Conservation (phyloP, 53 echinoderm and acorn worm genomes). For the Hippasteria phrygiana region DNA sequence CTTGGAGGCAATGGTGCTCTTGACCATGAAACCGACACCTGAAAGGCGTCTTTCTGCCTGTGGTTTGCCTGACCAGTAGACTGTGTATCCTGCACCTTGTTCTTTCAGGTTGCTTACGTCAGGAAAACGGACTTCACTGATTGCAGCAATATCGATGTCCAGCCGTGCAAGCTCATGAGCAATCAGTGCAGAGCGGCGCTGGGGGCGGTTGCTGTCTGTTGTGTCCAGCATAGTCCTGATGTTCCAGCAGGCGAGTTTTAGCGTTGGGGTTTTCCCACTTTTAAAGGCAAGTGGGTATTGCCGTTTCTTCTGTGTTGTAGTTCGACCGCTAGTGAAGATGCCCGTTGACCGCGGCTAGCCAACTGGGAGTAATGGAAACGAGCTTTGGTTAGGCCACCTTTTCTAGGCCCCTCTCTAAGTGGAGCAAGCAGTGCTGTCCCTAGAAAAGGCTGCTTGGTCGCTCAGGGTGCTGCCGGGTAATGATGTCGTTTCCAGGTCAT, state of each 20-base stretch:
- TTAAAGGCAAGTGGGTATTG: slow-evolving; percentile 10
- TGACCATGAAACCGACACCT: slow-evolving; percentile 74
- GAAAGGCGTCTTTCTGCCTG: slow-evolving; percentile 53
- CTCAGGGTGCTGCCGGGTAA: too few species aligned
- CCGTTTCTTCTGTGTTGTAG: slow-evolving; percentile 24
- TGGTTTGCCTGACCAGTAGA: slow-evolving; percentile 78
- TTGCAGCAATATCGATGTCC: slow-evolving; percentile 64
- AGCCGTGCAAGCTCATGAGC: slow-evolving; percentile 59
- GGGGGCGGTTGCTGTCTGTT: slow-evolving; percentile 34
- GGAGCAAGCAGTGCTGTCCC: too few species aligned
- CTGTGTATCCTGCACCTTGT: slow-evolving; percentile 66
- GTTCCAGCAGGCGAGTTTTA: slow-evolving; percentile 73
- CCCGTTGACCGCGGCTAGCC: slow-evolving; percentile 76
- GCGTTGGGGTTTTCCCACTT: neutral
- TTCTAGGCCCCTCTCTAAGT: slow-evolving; percentile 62
- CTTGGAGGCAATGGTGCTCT: slow-evolving; percentile 61
- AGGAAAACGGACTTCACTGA: slow-evolving; percentile 66
- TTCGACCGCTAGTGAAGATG: slow-evolving; percentile 68
- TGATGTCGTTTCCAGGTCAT: too few species aligned
- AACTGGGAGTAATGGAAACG: slow-evolving; percentile 62
- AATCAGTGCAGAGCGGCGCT: slow-evolving; percentile 60
- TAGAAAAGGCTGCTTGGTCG: too few species aligned
- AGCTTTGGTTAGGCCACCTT: slow-evolving; percentile 79
- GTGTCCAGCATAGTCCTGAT: slow-evolving; percentile 61
- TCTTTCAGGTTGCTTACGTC: slow-evolving; percentile 63